A percentile compares a stretch with the other conserved stretches of the same genome.
These are phyloP conservation scores for Okamejei kenojei DNA, from an alignment of 2,797 vertebrate genomes.

Conservation along the genomic window DNA sequence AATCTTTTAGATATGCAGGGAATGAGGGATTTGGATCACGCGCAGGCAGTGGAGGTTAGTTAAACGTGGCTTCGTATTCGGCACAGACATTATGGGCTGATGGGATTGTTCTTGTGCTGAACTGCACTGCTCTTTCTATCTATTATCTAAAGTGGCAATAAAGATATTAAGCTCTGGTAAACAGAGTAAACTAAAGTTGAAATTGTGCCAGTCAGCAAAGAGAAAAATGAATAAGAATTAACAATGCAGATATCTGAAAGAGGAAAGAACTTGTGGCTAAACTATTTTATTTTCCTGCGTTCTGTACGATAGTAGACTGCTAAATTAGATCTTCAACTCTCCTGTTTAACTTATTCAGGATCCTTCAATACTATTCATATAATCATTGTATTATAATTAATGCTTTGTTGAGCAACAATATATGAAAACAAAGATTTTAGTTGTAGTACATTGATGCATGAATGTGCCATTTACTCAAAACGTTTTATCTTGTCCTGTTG, in stretches of 20 bases:
- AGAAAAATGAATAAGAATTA: neutral
- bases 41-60: too few species aligned
- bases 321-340: neutral
- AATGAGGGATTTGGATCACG: too few species aligned
- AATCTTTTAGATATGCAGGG: too few species aligned
- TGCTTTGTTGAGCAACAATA: neutral
- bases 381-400: neutral
- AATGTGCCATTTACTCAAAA: neutral
- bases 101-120: too few species aligned
- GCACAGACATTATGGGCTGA: too few species aligned
- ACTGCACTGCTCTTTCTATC: too few species aligned
- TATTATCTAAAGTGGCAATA: neutral
- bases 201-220: neutral
- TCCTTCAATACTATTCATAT: neutral
- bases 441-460: neutral
- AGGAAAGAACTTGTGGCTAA: neutral
- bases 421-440: neutral
- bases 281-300: neutral
- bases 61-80: too few species aligned
- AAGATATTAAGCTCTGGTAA: neutral
- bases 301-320: neutral
- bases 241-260: neutral
- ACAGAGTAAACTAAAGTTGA: neutral
- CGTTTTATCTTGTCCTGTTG: neutral
- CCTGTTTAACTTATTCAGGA: neutral